phyloP scores from a whole-genome alignment of 2,797 vertebrate species.

The Myioborus melanocephalus region DNA sequence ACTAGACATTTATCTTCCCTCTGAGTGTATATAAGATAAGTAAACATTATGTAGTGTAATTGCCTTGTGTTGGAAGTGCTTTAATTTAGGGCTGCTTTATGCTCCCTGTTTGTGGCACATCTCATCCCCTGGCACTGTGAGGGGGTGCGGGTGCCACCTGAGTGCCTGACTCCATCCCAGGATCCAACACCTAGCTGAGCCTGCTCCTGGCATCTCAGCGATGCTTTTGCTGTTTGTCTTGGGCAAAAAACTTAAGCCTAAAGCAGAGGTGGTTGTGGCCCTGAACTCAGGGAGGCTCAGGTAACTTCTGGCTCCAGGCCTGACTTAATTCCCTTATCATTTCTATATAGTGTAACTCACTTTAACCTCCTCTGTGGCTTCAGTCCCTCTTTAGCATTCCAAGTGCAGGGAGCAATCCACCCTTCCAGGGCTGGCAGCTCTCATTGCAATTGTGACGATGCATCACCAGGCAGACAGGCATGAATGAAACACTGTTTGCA shows the following conservation, averaged over 20 bases:
- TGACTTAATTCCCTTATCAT: neutral
- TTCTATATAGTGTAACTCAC: neutral
- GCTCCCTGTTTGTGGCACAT: conserved; percentile 38
- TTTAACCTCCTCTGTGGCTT: neutral
- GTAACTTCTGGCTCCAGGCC: neutral
- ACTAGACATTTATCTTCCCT: conserved; percentile 67
- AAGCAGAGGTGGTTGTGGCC: neutral
- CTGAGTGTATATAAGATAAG: conserved; percentile 64
- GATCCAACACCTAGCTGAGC: neutral
- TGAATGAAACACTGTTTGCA: neutral
- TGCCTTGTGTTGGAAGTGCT: conserved; percentile 23
- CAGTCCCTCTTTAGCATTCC: neutral
- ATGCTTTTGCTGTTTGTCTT: neutral
- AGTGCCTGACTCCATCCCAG: neutral
- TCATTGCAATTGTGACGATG: neutral
- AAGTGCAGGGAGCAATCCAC: neutral
- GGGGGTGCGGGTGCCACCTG: neutral
- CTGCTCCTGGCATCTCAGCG: neutral
- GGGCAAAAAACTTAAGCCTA: neutral
- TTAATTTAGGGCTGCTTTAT: conserved; percentile 56
- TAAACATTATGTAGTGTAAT: conserved; percentile 63
- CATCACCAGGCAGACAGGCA: neutral
- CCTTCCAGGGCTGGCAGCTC: neutral
- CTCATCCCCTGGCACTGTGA: neutral
- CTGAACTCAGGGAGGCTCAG: neutral